Evolutionary conservation across 2,888 invertebrate genomes (phyloP).

Genomic region (Sarcophaga rosellei): DNA sequence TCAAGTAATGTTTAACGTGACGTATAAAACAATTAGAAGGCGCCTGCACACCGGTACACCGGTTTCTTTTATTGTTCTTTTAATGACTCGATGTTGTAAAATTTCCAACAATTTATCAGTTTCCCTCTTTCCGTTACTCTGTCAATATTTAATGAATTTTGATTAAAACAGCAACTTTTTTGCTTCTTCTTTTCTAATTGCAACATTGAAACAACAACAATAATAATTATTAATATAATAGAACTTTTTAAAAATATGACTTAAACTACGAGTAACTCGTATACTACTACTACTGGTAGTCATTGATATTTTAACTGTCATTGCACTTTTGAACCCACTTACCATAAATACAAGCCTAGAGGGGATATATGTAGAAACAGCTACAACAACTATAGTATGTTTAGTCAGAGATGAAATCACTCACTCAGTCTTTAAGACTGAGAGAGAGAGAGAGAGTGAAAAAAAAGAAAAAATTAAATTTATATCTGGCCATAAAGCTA

Average conservation of each 20-base stretch:
- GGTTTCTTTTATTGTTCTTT: neutral
- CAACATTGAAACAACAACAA: constrained; percentile 32
- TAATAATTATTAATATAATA: neutral
- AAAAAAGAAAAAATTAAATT: constrained; percentile 43
- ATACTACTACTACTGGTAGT: constrained; percentile 25
- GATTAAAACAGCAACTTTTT: constrained; percentile 53
- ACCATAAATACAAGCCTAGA: neutral
- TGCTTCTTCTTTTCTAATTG: too few relatives aligned
- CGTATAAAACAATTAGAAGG: constrained; percentile 30
- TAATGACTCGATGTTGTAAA: neutral
- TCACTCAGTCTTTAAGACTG: neutral
- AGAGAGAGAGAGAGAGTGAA: neutral
- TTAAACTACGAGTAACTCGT: neutral
- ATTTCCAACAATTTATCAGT: neutral
- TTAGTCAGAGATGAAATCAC: constrained; percentile 39
- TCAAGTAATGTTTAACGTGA: too few relatives aligned
- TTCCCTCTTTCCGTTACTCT: constrained; percentile 33
- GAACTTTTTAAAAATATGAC: neutral
- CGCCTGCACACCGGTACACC: constrained; percentile 31
- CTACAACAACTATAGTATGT: neutral
- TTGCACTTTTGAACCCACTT: constrained; percentile 67
- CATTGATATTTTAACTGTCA: constrained; percentile 65
- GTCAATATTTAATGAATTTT: constrained; percentile 54
- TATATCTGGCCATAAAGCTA: constrained; percentile 59
- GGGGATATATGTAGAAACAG: neutral